Base-by-base conservation (phyloP, 53 echinoderm and acorn worm genomes). In the Paelopatides confundens region DNA sequence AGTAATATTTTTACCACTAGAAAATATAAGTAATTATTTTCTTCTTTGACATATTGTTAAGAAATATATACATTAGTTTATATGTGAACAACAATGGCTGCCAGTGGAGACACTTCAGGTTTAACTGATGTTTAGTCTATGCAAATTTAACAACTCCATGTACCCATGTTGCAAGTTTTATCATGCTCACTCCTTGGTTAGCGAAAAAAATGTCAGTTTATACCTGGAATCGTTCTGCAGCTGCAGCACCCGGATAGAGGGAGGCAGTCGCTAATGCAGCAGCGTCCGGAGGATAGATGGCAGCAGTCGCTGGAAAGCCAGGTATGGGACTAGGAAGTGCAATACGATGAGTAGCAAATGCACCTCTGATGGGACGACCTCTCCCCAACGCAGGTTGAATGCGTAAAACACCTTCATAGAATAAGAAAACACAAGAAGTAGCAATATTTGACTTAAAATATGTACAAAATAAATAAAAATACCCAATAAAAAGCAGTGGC, bases 141-240 rank as follows among this genome's bases (percentile, higher is more conserved):
- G 43, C 43, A 43, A 43, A 10, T 43, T 43, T 43, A 43, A 43
- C 43, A 43, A 43, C 43, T 43, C 43, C 43, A 43, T 43, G 43
- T 8, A 43, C 43, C 43, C 8, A 8, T 10, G 10, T 1, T 43
- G 43, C n/a, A n/a, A n/a, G n/a, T n/a, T n/a, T n/a, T n/a, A 12
- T 43, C 43, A 43, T 43, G 43, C 43, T 43, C 43, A 43, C 8
- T 43, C 43, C 5, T 10, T 43, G 43, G 12, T 43, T 43, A 43
- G 43, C 43, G 43, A 43, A 12, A 12, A 10, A 4, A 43, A 43
- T 10, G 1, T 43, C 12, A 43, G 43, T 6, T 6, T 58, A 18
- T 98, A 98, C 99, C 99, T 95, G 99, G 53, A 95, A 98, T 87
- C 99, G 86, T 66, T 98, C 99, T 23, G 90, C 90, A n/a, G n/a